A percentile compares a stretch with the other conserved stretches of the same genome.
These are phyloP conservation scores for Aphelinus atriplicis DNA, from an alignment of 1,140 invertebrate species.

Conservation along the genomic window DNA sequence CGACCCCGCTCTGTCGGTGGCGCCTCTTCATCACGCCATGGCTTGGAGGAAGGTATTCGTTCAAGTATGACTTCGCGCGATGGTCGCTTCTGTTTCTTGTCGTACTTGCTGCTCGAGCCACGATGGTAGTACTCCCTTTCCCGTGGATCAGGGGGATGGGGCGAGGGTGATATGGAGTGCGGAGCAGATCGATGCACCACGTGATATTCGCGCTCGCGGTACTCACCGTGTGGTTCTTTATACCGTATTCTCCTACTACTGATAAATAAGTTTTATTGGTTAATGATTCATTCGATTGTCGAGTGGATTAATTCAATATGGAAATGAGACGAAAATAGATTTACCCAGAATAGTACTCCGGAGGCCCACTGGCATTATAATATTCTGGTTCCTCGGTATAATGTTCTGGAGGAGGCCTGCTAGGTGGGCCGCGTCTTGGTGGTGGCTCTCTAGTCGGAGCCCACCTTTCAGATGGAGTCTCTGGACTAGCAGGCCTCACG, in stretches of 20 bases:
- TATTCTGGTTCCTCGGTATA: slow-evolving; percentile 62
- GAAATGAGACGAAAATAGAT: too few relatives aligned
- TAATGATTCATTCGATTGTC: too few relatives aligned
- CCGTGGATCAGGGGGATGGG: slow-evolving; percentile 59
- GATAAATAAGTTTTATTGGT: too few relatives aligned
- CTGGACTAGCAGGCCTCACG: slow-evolving; percentile 70
- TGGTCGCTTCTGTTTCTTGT: slow-evolving; percentile 71
- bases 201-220: slow-evolving; percentile 63
- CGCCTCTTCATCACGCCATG: slow-evolving; percentile 60
- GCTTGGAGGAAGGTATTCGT: slow-evolving; percentile 70
- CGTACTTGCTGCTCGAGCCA: slow-evolving; percentile 55
- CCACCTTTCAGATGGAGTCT: slow-evolving; percentile 61
- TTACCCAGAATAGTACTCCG: slow-evolving; percentile 54
- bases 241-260: slow-evolving; percentile 58
- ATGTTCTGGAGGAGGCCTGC: slow-evolving; percentile 59
- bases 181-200: slow-evolving; percentile 51
- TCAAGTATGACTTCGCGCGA: slow-evolving; percentile 83
- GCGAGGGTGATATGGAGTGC: slow-evolving; percentile 57
- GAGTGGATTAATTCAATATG: too few relatives aligned
- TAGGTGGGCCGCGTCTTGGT: slow-evolving; percentile 53
- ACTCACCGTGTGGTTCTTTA: slow-evolving; percentile 58
- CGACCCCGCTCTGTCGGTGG: slow-evolving; percentile 63
- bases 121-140: slow-evolving; percentile 61
- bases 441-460: slow-evolving; percentile 50
- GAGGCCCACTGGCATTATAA: slow-evolving; percentile 48